Evolutionary conservation across 2,797 vertebrate genomes (phyloP).

Genomic region (Sciurus carolinensis): DNA sequence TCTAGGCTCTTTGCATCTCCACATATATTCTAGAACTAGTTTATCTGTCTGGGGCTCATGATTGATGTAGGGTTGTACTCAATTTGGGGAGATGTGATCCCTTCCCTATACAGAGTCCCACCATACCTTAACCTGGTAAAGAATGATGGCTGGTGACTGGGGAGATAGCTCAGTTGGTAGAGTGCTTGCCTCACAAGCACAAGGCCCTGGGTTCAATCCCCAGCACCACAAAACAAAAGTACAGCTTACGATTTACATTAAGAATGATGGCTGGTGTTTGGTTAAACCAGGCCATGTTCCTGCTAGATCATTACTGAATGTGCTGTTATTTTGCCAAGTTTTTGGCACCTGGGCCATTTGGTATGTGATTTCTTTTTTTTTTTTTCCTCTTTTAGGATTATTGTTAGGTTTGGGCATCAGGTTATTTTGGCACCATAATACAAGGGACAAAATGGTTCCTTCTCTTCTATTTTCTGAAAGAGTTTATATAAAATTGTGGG

Average conservation of each 20-base stretch:
- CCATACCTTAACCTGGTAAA: background rate
- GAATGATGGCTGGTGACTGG: background rate
- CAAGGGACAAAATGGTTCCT: background rate
- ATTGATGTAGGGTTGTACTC: background rate
- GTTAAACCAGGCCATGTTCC: constrained; percentile 5
- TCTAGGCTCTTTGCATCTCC: background rate
- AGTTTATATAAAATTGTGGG: background rate
- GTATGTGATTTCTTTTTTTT: background rate
- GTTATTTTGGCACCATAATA: background rate
- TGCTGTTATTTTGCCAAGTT: background rate
- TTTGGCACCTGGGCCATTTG: background rate
- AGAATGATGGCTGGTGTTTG: background rate
- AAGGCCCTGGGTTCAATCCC: too few relatives aligned
- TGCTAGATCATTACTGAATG: background rate
- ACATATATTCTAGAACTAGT: background rate
- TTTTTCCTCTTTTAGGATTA: background rate
- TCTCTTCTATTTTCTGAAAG: background rate
- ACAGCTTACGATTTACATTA: too few relatives aligned
- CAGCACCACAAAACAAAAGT: too few relatives aligned
- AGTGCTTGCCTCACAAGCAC: too few relatives aligned
- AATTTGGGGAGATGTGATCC: background rate
- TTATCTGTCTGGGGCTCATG: background rate
- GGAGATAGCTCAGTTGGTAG: too few relatives aligned
- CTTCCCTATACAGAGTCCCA: background rate
- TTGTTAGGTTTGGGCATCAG: background rate